A percentile compares a stretch with the other conserved stretches of the same genome.
Conservation (phyloP, 2,113 vertebrate species). For the Tringa solitaria region DNA sequence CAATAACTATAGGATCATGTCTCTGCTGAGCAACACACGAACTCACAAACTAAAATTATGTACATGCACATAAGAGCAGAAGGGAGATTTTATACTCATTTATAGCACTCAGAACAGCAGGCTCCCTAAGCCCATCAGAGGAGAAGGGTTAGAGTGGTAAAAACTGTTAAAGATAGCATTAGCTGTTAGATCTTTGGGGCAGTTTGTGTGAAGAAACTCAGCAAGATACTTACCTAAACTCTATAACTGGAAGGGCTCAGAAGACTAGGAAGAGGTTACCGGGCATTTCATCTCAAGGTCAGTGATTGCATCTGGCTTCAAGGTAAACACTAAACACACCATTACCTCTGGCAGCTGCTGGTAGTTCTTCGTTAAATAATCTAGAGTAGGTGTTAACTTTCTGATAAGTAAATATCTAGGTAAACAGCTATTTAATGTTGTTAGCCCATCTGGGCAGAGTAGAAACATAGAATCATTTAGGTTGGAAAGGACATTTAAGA, state of each 20-base stretch:
- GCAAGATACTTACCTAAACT: background rate
- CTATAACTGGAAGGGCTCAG: background rate
- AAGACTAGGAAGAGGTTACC: background rate
- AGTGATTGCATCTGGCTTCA: background rate
- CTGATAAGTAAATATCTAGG: background rate
- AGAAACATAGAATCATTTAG: background rate
- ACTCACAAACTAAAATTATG: background rate
- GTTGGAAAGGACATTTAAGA: background rate
- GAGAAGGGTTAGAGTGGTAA: background rate
- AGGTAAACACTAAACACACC: background rate
- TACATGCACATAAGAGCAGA: background rate
- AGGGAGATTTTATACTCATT: background rate
- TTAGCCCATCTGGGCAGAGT: background rate
- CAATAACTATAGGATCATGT: background rate
- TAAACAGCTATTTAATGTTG: background rate
- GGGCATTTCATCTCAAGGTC: conserved; percentile 9
- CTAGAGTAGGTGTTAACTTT: background rate
- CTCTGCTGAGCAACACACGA: background rate
- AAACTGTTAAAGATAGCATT: background rate
- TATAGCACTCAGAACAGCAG: background rate
- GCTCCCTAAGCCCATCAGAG: background rate
- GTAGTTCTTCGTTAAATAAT: conserved; percentile 9
- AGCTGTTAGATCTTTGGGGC: background rate
- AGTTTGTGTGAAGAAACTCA: background rate
- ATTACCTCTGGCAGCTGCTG: conserved; percentile 12